Evolutionary conservation across 2,888 invertebrate genomes (phyloP), one percentile per base, ranked within the genome.

Genomic region (Phengaris arion): DNA sequence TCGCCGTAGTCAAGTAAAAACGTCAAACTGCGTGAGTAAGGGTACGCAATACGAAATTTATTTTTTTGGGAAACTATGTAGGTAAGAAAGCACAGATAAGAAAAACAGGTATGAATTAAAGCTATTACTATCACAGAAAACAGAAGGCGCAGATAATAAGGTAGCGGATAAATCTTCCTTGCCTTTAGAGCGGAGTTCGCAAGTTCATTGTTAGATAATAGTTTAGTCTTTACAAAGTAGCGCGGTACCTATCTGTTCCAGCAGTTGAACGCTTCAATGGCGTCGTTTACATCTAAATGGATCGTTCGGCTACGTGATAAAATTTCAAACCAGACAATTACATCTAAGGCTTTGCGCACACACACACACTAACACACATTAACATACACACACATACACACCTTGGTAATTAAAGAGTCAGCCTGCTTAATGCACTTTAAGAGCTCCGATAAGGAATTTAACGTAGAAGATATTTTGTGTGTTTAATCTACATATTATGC

Each of bases 271-370:
- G 72, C 52, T 52, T 51, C 72, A 72, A 72, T 35, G 72, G 72
- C 54, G 72, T 54, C 72, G 72, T 72, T 72, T 72, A 72, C 72
- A 72, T 72, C 72, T 22, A 54, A 72, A 72, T 72, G 72, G 72
- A 72, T 52, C 54, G 72, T 72, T 54, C 22, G 72, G 22, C 13
- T 15, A 54, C 35, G 72, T 72, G 72, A 72, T 72, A 52, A 72
- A 52, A 72, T 72, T 72, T 72, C 52, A 6, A 72, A 72, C 52
- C 8, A 54, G 22, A 48, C 70, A 70, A 72, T 72, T 54, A 13
- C 35, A 52, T 72, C 51, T 45, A 51, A 70, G 70, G 48, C 70
- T 9, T n/a, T 48, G 9, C 5, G 15, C 59, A 59, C 59, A 59
- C 15, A 57, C 5, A 22, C 48, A 48, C 1, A 6, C 12, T 10